Percentiles rank a stretch among this genome's conserved stretches.
These are phyloP conservation scores for Pseudococcus jackbeardsleyi DNA, from an alignment of 2,888 invertebrate species.

Conservation along the genomic window DNA sequence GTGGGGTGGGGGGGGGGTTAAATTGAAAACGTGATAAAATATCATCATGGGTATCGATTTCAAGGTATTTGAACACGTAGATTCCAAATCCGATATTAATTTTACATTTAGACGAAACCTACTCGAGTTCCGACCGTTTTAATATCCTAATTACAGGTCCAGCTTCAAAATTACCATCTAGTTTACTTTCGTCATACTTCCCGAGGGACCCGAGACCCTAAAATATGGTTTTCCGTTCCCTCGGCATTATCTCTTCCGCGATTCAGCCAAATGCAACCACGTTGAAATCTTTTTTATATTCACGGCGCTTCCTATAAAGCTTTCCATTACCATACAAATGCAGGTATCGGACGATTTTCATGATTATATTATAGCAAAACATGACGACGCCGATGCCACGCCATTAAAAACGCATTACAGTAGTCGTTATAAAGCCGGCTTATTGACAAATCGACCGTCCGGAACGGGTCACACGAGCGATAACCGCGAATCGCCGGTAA, in stretches of 20 bases:
- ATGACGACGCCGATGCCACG: not conserved
- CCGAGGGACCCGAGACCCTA: no score
- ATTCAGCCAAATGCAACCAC: no score
- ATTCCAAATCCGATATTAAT: not conserved
- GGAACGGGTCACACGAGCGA: conserved; percentile 16
- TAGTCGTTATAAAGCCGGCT: conserved; percentile 9
- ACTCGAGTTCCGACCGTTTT: not conserved
- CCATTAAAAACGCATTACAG: conserved; percentile 45
- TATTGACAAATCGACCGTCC: conserved; percentile 18
- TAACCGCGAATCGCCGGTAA: conserved; percentile 6
- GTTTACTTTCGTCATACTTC: no score
- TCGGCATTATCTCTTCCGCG: no score
- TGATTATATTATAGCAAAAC: not conserved
- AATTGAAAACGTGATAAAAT: no score
- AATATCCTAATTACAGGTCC: not conserved
- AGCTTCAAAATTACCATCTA: not conserved
- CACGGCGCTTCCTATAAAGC: not conserved
- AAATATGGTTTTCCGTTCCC: no score
- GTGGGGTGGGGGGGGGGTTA: no score
- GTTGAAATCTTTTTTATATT: no score
- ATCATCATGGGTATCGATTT: not conserved
- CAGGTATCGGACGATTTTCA: not conserved
- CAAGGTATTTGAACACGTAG: not conserved
- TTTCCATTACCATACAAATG: not conserved
- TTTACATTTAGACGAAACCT: not conserved